Evolutionary conservation across 2,888 invertebrate species (phyloP).

Genomic region (Antitype chi): DNA sequence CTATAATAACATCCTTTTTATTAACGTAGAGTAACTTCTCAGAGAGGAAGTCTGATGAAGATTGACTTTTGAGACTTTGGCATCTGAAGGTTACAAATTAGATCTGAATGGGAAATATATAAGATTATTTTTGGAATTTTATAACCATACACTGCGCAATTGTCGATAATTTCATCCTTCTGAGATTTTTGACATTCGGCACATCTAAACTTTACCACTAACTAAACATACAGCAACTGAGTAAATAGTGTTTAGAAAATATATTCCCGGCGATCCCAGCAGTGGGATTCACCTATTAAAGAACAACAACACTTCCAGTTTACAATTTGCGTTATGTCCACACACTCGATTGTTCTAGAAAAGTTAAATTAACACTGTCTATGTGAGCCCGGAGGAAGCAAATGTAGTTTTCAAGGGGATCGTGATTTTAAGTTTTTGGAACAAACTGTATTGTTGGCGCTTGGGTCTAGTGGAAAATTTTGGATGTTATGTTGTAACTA

Average conservation of each 20-base stretch:
- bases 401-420: constrained; percentile 23
- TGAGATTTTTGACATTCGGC: not conserved
- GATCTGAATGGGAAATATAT: not conserved
- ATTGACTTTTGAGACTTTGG: too few species aligned
- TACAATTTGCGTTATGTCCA: constrained; percentile 36
- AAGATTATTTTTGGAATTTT: not conserved
- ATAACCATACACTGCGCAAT: not conserved
- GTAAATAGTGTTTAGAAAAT: constrained; percentile 3
- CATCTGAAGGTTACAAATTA: not conserved
- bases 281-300: constrained; percentile 44
- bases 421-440: constrained; percentile 38
- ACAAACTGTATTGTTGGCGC: not conserved
- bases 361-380: constrained; percentile 56
- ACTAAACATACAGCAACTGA: not conserved
- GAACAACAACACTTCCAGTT: constrained; percentile 50
- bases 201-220: too few species aligned
- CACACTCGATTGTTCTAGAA: constrained; percentile 47
- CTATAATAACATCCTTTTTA: too few species aligned
- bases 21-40: too few species aligned
- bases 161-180: not conserved
- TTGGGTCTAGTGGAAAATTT: not conserved
- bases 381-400: constrained; percentile 7
- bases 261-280: constrained; percentile 18
- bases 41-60: too few species aligned
- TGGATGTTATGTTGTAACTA: not conserved